Percentiles rank a stretch among this genome's conserved stretches.
Conservation (phyloP, 2,888 invertebrate species). For the Amphipyra tragopoginis region DNA sequence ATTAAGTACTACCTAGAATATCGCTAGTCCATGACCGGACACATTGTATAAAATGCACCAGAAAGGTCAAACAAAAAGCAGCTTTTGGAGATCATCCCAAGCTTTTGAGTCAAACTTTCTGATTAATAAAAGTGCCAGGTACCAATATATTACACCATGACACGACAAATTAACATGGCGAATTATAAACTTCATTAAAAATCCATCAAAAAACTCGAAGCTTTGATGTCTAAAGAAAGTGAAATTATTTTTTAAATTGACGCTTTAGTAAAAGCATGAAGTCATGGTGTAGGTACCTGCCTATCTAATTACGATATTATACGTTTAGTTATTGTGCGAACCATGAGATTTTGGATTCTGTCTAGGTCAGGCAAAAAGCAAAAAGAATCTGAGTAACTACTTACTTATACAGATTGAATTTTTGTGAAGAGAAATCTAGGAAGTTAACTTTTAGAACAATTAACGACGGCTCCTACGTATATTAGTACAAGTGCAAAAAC, state of each 20-base stretch:
- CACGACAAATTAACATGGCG: conserved; percentile 9
- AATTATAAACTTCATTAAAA: conserved; percentile 28
- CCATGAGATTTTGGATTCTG: background rate
- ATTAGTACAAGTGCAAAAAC: too few relatives aligned
- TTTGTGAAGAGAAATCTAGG: too few relatives aligned
- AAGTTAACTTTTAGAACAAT: too few relatives aligned
- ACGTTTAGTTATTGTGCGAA: conserved; percentile 18
- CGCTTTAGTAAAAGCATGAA: conserved; percentile 23
- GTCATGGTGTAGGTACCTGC: conserved; percentile 4
- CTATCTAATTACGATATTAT: conserved; percentile 25
- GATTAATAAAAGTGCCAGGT: conserved; percentile 1
- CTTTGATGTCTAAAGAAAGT: conserved; percentile 34
- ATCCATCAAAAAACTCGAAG: conserved; percentile 29
- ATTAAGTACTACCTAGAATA: too few relatives aligned
- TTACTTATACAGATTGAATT: too few relatives aligned
- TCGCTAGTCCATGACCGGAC: too few relatives aligned
- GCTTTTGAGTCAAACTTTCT: too few relatives aligned
- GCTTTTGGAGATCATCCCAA: too few relatives aligned
- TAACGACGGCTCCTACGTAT: too few relatives aligned
- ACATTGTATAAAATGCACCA: too few relatives aligned
- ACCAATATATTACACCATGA: conserved; percentile 14
- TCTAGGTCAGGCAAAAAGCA: background rate
- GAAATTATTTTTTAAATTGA: conserved; percentile 23
- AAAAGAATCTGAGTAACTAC: too few relatives aligned
- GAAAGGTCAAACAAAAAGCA: too few relatives aligned